These are phyloP conservation scores for Drepanosiphum platanoidis DNA, from an alignment of 2,888 invertebrate genomes.

Conservation along the genomic window DNA sequence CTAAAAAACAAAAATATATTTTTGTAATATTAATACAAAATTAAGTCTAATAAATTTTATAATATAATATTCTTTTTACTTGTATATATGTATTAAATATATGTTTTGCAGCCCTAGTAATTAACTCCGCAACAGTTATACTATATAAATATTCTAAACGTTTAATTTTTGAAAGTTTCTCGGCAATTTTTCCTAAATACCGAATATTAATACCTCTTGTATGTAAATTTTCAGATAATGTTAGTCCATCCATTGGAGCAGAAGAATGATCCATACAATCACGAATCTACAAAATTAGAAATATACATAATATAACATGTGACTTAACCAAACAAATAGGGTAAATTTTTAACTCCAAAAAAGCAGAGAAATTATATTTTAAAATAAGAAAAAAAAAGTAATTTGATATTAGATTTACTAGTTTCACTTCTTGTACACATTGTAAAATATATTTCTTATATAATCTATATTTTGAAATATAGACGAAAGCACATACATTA, in stretches of 20 bases:
- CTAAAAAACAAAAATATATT: constrained; percentile 67
- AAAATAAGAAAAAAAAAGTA: too few species aligned
- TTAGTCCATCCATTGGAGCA: constrained; percentile 94
- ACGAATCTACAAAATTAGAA: constrained; percentile 73
- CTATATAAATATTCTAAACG: constrained; percentile 87
- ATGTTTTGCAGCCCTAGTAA: constrained; percentile 92
- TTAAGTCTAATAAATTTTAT: neutral
- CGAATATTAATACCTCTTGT: constrained; percentile 96
- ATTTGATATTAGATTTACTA: too few species aligned
- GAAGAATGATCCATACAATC: constrained; percentile 91
- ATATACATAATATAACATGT: too few species aligned
- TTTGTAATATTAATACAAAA: neutral
- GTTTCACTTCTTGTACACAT: neutral
- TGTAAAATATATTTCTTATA: too few species aligned
- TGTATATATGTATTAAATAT: constrained; percentile 92
- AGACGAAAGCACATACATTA: too few species aligned
- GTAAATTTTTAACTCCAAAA: too few species aligned
- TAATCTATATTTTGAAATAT: too few species aligned
- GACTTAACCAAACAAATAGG: too few species aligned
- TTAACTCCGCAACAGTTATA: constrained; percentile 89
- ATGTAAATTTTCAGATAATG: constrained; percentile 92
- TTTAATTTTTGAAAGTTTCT: constrained; percentile 80
- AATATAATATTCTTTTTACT: constrained; percentile 67
- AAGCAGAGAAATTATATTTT: too few species aligned
- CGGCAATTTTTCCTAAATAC: constrained; percentile 92